Conservation (phyloP, 2,797 vertebrate species). For the Limosa lapponica region DNA sequence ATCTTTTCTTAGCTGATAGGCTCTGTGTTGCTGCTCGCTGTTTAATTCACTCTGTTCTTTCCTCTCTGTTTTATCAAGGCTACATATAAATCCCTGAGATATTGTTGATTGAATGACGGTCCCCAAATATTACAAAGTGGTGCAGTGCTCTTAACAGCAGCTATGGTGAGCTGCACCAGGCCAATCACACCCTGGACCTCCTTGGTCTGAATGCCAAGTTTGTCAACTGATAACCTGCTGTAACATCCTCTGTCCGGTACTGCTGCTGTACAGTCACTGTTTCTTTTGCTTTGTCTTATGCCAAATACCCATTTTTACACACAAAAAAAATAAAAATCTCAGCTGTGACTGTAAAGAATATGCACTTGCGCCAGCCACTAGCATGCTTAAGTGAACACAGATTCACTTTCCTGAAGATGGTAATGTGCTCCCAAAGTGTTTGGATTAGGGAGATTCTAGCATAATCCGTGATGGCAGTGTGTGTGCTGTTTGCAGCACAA, state of each 20-base stretch:
- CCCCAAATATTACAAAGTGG: neutral
- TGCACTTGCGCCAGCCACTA: neutral
- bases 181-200: neutral
- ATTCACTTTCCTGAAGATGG: neutral
- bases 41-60: neutral
- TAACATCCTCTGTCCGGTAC: neutral
- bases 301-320: neutral
- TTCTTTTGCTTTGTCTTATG: neutral
- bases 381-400: neutral
- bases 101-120: fast-evolving
- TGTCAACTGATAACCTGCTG: neutral
- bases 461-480: neutral
- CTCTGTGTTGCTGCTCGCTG: neutral
- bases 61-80: neutral
- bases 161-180: neutral
- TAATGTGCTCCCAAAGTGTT: neutral
- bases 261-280: fast-evolving
- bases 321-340: neutral
- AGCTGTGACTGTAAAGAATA: neutral
- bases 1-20: neutral
- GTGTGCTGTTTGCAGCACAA: neutral
- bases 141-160: neutral
- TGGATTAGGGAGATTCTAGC: neutral
- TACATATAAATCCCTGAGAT: neutral
- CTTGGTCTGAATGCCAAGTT: fast-evolving